phyloP scores from a whole-genome alignment of 2,113 vertebrate species.

The Anser brachyrhynchus region DNA sequence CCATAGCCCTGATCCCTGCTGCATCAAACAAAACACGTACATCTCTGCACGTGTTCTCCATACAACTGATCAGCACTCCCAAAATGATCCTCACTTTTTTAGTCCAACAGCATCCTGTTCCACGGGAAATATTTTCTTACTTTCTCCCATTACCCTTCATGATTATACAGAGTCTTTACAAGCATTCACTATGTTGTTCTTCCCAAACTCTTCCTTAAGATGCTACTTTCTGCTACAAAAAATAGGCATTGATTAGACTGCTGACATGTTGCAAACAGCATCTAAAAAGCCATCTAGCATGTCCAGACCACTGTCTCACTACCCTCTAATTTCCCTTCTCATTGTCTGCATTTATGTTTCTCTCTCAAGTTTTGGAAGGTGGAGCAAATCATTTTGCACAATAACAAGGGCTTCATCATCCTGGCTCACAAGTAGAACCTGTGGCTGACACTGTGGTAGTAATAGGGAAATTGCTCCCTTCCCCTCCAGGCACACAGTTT shows the following conservation, averaged over 20 bases:
- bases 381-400: background rate
- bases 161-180: background rate
- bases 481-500: background rate
- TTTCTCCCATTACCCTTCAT: background rate
- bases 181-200: background rate
- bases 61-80: background rate
- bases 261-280: background rate
- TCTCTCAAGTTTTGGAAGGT: background rate
- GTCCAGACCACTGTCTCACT: background rate
- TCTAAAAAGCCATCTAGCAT: background rate
- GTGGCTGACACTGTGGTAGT: background rate
- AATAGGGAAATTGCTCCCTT: background rate
- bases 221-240: background rate
- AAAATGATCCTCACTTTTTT: background rate
- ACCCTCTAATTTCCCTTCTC: background rate
- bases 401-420: background rate
- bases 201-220: background rate
- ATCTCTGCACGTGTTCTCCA: rapidly evolving
- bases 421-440: background rate
- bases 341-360: background rate
- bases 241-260: background rate
- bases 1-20: background rate
- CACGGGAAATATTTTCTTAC: background rate
- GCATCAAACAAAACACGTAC: background rate
- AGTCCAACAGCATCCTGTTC: background rate